Evolutionary conservation across 2,888 invertebrate species (phyloP).

Genomic region (Eulithis prunata): DNA sequence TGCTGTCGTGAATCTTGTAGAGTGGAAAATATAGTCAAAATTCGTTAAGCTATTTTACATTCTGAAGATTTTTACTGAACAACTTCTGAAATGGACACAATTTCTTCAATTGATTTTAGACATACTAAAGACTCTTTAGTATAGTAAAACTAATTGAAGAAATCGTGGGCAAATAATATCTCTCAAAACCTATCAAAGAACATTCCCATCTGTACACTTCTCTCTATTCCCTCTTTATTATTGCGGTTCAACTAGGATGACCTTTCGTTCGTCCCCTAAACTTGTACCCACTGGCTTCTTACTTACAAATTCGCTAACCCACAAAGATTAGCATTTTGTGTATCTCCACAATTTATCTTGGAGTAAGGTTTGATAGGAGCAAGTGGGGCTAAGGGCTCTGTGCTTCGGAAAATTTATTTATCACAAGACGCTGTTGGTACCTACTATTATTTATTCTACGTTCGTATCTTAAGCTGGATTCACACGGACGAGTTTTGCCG

Average conservation of each 20-base stretch:
- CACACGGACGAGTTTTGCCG: neutral
- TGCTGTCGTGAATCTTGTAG: too few species aligned
- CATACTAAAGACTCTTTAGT: too few species aligned
- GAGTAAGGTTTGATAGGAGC: neutral
- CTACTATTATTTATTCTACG: conserved; percentile 3
- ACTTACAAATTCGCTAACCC: neutral
- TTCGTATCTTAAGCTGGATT: conserved; percentile 12
- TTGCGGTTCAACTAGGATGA: conserved; percentile 31
- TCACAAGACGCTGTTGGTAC: conserved; percentile 22
- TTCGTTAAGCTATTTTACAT: too few species aligned
- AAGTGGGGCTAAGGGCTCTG: conserved; percentile 27
- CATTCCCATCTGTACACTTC: conserved; percentile 26
- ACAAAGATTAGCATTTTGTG: neutral
- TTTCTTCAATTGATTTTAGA: too few species aligned
- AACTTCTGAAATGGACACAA: too few species aligned
- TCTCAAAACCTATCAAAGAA: neutral
- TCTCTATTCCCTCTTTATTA: conserved; percentile 26
- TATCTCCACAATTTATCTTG: neutral
- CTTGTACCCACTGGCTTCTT: conserved; percentile 15
- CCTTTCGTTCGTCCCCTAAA: conserved; percentile 38
- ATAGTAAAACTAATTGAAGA: too few species aligned
- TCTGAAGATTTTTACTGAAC: too few species aligned
- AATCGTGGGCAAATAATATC: conserved; percentile 13
- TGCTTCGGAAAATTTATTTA: conserved; percentile 45
- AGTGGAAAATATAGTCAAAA: too few species aligned